phyloP scores from a whole-genome alignment of 2,797 vertebrate genomes.

The Helicolenus hilgendorfi region DNA sequence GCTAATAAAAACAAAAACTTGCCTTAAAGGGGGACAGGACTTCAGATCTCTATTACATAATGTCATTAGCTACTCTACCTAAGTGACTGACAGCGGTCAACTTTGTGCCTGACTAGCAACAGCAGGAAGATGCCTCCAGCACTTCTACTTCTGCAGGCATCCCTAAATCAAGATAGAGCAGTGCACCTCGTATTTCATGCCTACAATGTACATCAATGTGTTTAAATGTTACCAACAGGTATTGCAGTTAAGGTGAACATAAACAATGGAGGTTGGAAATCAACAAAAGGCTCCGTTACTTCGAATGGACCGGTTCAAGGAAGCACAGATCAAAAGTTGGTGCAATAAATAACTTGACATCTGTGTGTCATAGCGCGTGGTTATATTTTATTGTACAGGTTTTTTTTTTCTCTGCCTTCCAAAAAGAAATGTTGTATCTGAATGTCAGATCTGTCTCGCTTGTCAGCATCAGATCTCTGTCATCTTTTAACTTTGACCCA shows the following conservation, averaged over 20 bases:
- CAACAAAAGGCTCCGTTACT: neutral
- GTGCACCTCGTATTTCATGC: neutral
- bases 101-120: neutral
- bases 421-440: neutral
- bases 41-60: neutral
- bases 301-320: neutral
- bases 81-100: constrained; percentile 5
- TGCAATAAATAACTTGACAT: constrained; percentile 35
- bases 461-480: constrained; percentile 65
- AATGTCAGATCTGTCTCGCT: constrained; percentile 49
- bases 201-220: neutral
- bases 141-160: neutral
- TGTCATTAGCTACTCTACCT: neutral
- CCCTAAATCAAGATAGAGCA: neutral
- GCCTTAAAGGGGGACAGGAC: neutral
- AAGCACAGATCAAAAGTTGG: neutral
- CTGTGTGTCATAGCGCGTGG: constrained; percentile 11
- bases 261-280: neutral
- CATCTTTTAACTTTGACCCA: constrained; percentile 82
- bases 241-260: neutral
- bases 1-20: neutral
- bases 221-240: neutral
- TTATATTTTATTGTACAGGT: constrained; percentile 15
- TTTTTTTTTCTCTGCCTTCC: neutral
- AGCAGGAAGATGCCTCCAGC: neutral